These are phyloP conservation scores for Anorthoa munda DNA, from an alignment of 2,888 invertebrate genomes.

Conservation along the genomic window DNA sequence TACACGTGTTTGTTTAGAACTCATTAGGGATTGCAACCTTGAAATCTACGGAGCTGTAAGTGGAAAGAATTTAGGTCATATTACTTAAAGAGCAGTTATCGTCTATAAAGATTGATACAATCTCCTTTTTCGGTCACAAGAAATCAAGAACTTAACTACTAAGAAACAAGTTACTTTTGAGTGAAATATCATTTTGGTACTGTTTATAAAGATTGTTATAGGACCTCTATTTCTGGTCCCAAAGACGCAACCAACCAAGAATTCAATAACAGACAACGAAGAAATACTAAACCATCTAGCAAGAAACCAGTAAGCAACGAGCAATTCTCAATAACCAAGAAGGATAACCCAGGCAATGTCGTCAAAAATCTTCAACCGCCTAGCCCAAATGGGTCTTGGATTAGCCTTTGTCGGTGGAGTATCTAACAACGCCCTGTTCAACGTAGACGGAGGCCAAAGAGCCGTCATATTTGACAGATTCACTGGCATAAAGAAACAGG, in stretches of 20 bases:
- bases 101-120: background rate
- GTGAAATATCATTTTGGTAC: background rate
- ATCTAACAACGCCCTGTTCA: slow-evolving; percentile 57
- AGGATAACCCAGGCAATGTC: slow-evolving; percentile 36
- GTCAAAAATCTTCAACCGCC: slow-evolving; percentile 43
- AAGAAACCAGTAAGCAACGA: background rate
- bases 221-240: background rate
- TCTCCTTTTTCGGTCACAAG: background rate
- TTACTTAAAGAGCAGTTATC: background rate
- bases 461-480: slow-evolving; percentile 99
- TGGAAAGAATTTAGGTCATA: background rate
- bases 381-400: slow-evolving; percentile 59
- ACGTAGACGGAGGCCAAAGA: slow-evolving; percentile 93
- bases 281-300: background rate
- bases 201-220: background rate
- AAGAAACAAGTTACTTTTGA: background rate
- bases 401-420: slow-evolving; percentile 47
- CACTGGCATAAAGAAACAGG: slow-evolving; percentile 95
- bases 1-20: background rate
- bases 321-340: background rate
- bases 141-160: background rate
- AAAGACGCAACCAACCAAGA: background rate
- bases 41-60: background rate
- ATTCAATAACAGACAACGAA: background rate
- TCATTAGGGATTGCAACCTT: background rate